Evolutionary conservation across 2,888 invertebrate genomes (phyloP).

Genomic region (Antheraea assamensis): DNA sequence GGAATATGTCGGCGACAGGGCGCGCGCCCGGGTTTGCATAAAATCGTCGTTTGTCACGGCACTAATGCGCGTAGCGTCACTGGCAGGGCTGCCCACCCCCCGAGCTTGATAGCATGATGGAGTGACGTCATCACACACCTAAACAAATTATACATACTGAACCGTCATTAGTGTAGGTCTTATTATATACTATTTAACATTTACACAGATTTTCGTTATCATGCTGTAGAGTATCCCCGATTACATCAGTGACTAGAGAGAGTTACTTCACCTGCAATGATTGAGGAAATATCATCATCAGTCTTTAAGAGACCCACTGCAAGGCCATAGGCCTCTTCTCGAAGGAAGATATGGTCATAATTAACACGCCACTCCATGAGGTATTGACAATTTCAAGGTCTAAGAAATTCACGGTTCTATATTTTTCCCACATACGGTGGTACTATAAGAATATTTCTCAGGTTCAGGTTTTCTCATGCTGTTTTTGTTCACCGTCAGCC

Average conservation of each 20-base stretch:
- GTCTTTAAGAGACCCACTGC: too few relatives aligned
- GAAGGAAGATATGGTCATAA: too few relatives aligned
- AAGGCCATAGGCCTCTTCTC: too few relatives aligned
- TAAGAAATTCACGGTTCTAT: too few relatives aligned
- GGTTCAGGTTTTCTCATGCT: too few relatives aligned
- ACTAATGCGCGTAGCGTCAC: slow-evolving; percentile 69
- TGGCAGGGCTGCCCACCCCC: slow-evolving; percentile 44
- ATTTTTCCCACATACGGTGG: too few relatives aligned
- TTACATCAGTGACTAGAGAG: neutral
- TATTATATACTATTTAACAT: neutral
- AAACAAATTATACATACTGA: slow-evolving; percentile 16
- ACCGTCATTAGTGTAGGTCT: neutral
- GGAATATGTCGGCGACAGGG: slow-evolving; percentile 67
- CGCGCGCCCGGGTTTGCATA: slow-evolving; percentile 65
- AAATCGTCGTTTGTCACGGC: slow-evolving; percentile 78
- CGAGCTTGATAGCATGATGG: slow-evolving; percentile 17
- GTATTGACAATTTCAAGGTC: too few relatives aligned
- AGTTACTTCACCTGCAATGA: neutral
- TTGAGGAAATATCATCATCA: neutral
- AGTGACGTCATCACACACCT: slow-evolving; percentile 20
- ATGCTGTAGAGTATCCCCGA: too few relatives aligned
- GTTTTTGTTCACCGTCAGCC: too few relatives aligned
- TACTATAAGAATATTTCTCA: too few relatives aligned
- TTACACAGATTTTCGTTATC: neutral
- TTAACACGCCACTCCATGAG: too few relatives aligned